Percentiles rank a stretch among this genome's conserved stretches.
phyloP scores from a whole-genome alignment of 2,113 vertebrate genomes.

The Heptranchias perlo region DNA sequence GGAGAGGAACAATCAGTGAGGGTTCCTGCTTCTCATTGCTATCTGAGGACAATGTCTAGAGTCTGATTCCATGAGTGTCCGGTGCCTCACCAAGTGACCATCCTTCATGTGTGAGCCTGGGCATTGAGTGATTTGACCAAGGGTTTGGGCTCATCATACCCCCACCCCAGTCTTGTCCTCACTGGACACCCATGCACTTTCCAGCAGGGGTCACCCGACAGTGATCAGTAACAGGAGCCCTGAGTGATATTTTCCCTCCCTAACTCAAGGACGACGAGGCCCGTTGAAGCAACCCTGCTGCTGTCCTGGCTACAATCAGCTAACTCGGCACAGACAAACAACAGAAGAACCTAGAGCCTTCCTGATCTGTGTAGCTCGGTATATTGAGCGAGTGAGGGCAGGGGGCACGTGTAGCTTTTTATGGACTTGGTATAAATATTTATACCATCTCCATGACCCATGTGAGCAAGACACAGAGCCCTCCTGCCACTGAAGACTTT shows the following conservation, averaged over 20 bases:
- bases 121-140: not conserved
- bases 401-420: not conserved
- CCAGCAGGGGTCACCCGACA: not conserved
- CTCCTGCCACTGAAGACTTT: not conserved
- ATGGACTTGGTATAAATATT: too few relatives aligned
- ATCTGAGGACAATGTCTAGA: not conserved
- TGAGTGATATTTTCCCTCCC: not conserved
- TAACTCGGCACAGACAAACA: too few relatives aligned
- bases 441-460: not conserved
- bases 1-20: not conserved
- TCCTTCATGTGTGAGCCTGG: not conserved
- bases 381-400: too few relatives aligned
- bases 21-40: not conserved
- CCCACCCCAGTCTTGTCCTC: not conserved
- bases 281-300: not conserved
- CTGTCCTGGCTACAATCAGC: not conserved
- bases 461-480: not conserved
- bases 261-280: not conserved
- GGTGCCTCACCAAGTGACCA: not conserved
- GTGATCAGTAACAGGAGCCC: not conserved
- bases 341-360: too few relatives aligned
- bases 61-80: not conserved
- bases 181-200: not conserved
- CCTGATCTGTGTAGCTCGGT: too few relatives aligned
- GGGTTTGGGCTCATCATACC: too few relatives aligned